Evolutionary conservation across 1,140 invertebrate species (phyloP), one percentile per base, ranked within the genome.

Genomic region (Ips typographus): DNA sequence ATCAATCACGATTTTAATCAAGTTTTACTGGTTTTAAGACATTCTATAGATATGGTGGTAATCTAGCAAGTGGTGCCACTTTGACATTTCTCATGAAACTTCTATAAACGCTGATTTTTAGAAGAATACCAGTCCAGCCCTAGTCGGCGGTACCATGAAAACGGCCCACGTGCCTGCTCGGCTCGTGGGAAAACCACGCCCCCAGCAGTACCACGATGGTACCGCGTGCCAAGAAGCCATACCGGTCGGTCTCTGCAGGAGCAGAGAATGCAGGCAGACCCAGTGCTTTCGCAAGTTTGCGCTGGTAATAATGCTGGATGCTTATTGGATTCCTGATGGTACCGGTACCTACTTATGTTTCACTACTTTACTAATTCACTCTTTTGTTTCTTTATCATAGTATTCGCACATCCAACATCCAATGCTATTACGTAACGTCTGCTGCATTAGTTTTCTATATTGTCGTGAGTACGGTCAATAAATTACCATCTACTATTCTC

Each of bases 101-200:
- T 22, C 22, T 22, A 22, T 22, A 22, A 22, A 22, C 22, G 22
- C 22, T 22, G 22, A 22, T 22, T 22, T 22, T 22, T 22, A 22
- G 22, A 22, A 22, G 22, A 22, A 22, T 22, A 22, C 22, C 22
- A 22, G 22, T 22, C 22, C 62, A 65, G 53, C 62, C 37, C 52
- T 65, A 65, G 5, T 43, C 22, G 47, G 39, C 62, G 62, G 62
- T 44, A 65, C 51, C 52, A 53, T 65, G 40, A 65, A 65, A 65
- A 65, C 62, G 40, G 41, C 62, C 62, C 62, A 65, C 62, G 62
- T 65, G 62, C 62, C 62, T 38, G 52, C 40, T 56, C 51, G 62
- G 62, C 62, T 65, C 62, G 62, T 65, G 62, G 62, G 62, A 65
- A 65, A 65, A 65, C 62, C 62, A 65, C 62, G 62, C 62, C 62